Percentiles rank a stretch among this genome's conserved stretches.
Conservation (phyloP, 2,888 invertebrate species). For the Lottia scabra region DNA sequence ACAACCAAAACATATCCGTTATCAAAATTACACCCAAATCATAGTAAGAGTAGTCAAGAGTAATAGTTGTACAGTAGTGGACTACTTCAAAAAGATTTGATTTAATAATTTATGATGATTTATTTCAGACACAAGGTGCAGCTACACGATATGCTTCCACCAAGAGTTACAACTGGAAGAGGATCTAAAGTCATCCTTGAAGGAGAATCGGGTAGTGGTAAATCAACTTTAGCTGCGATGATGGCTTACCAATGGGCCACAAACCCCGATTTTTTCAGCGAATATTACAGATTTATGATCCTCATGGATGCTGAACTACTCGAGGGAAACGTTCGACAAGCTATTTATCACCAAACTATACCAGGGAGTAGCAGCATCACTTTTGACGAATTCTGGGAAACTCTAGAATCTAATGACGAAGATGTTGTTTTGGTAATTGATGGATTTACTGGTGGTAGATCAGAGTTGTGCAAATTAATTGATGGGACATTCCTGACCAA, state of each 20-base stretch:
- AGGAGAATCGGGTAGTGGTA: conserved; percentile 61
- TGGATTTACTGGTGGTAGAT: conserved; percentile 45
- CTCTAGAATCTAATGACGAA: conserved; percentile 46
- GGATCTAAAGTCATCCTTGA: conserved; percentile 53
- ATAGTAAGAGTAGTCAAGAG: too few species aligned
- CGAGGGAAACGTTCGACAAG: conserved; percentile 33
- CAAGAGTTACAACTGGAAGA: conserved; percentile 32
- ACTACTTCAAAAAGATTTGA: too few species aligned
- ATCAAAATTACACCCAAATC: too few species aligned
- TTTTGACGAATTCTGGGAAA: conserved; percentile 47
- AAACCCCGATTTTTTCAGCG: conserved; percentile 39
- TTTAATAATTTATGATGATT: too few species aligned
- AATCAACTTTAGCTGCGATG: conserved; percentile 53
- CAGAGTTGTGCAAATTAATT: conserved; percentile 40
- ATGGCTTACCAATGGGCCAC: conserved; percentile 57
- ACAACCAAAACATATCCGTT: too few species aligned
- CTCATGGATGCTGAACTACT: conserved; percentile 40
- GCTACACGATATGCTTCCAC: conserved; percentile 42
- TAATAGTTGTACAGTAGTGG: too few species aligned
- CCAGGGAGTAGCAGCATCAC: conserved; percentile 45
- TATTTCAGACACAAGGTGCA: conserved; percentile 42
- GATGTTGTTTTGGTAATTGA: conserved; percentile 57
- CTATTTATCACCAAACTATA: conserved; percentile 48
- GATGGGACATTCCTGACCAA: conserved; percentile 38
- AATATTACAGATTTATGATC: conserved; percentile 43